Percentiles rank a stretch among this genome's conserved stretches.
Conservation (phyloP, 2,888 invertebrate genomes). For the Lumbricus terrestris region DNA sequence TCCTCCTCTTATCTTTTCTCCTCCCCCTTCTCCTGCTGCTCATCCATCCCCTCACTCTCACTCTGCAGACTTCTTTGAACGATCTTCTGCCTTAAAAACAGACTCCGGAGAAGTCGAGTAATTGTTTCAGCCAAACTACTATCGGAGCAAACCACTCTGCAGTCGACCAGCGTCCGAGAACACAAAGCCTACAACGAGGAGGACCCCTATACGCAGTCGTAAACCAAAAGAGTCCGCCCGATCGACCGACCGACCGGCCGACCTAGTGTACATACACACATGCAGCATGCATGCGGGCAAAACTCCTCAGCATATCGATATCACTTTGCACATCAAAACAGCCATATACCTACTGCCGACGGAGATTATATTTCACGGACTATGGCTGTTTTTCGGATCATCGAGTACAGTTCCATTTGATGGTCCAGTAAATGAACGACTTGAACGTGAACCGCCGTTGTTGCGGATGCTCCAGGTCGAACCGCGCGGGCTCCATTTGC, state of each 20-base stretch:
- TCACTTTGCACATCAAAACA: not conserved
- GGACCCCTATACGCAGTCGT: too few species aligned
- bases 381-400: not conserved
- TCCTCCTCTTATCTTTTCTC: not conserved
- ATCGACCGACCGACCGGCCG: too few species aligned
- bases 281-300: not conserved
- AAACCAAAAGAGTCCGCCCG: too few species aligned
- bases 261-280: too few species aligned
- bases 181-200: too few species aligned
- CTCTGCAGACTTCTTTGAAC: not conserved
- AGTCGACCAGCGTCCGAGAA: not conserved
- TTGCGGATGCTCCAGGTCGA: too few species aligned
- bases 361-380: too few species aligned
- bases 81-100: not conserved
- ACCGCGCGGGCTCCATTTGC: too few species aligned
- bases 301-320: not conserved
- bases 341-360: not conserved
- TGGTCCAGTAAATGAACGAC: not conserved
- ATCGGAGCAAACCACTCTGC: too few species aligned
- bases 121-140: not conserved
- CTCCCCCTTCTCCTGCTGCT: not conserved
- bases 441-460: not conserved
- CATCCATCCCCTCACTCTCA: not conserved
- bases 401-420: not conserved
- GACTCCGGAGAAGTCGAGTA: not conserved